Percentiles rank a stretch among this genome's conserved stretches.
These are phyloP conservation scores for Pterocles gutturalis DNA, from an alignment of 2,113 vertebrate species.

Conservation along the genomic window DNA sequence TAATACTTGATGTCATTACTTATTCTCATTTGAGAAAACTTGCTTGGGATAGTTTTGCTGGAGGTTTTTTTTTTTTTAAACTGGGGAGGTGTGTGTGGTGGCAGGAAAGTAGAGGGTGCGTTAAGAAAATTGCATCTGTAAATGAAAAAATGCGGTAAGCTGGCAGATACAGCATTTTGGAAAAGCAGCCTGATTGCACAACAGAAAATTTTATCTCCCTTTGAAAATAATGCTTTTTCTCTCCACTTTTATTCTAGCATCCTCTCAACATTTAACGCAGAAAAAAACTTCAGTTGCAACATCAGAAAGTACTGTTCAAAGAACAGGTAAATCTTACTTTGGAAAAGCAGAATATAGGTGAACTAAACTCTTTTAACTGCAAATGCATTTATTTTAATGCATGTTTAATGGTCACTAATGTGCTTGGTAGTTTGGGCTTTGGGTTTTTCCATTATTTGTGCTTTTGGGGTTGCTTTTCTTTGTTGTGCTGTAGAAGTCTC, in stretches of 20 bases:
- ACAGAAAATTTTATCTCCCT: background rate
- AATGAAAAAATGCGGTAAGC: background rate
- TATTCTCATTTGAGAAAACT: background rate
- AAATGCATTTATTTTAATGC: background rate
- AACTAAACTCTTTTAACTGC: background rate
- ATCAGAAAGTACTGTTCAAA: slow-evolving; percentile 77
- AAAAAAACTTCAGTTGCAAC: slow-evolving; percentile 77
- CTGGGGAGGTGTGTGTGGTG: background rate
- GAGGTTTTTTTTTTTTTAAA: background rate
- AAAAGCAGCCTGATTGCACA: background rate
- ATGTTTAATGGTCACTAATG: background rate
- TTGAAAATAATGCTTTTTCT: slow-evolving; percentile 63
- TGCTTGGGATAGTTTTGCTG: background rate
- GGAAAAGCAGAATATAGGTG: background rate
- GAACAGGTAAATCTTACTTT: slow-evolving; percentile 77
- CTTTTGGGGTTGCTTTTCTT: background rate
- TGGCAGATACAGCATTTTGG: background rate
- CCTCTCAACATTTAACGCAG: slow-evolving; percentile 78
- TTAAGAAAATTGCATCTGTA: background rate
- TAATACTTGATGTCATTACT: background rate
- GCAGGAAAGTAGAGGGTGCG: background rate
- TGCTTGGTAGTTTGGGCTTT: background rate
- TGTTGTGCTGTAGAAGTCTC: background rate
- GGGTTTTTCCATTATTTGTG: background rate
- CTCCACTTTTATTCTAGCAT: slow-evolving; percentile 69